Conservation (phyloP, 2,888 invertebrate genomes). For the Rhagonycha fulva region DNA sequence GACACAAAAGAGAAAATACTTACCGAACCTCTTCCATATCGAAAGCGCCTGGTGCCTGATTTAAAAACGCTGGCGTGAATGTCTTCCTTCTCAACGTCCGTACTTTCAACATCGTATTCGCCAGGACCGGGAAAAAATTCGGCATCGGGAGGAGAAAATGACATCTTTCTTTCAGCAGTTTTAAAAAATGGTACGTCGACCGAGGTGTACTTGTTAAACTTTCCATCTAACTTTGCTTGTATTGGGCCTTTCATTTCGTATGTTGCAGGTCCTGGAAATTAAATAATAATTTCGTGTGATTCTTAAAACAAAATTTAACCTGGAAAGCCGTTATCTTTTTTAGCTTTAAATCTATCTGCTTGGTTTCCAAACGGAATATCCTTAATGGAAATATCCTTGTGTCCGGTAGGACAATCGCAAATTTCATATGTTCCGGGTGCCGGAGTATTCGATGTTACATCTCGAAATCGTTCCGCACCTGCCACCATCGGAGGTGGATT, state of each 20-base stretch:
- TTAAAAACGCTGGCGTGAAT: slow-evolving; percentile 33
- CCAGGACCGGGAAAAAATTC: slow-evolving; percentile 38
- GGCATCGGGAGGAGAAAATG: slow-evolving; percentile 31
- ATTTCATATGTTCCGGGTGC: slow-evolving; percentile 39
- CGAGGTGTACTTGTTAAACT: slow-evolving; percentile 30
- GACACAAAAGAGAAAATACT: slow-evolving; percentile 1
- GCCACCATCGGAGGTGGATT: slow-evolving; percentile 40
- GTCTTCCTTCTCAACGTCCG: slow-evolving; percentile 8
- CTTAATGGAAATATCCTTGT: slow-evolving; percentile 33
- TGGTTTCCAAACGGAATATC: slow-evolving; percentile 28
- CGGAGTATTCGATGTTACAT: slow-evolving; percentile 29
- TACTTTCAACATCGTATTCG: slow-evolving; percentile 34
- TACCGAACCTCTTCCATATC: slow-evolving; percentile 16
- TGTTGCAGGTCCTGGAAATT: slow-evolving; percentile 31
- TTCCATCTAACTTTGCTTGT: slow-evolving; percentile 31
- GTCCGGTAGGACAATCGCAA: slow-evolving; percentile 2
- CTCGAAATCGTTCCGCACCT: slow-evolving; percentile 37
- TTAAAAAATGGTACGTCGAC: slow-evolving; percentile 38
- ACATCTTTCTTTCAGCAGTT: slow-evolving; percentile 35
- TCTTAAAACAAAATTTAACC: background rate
- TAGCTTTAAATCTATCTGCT: slow-evolving; percentile 18
- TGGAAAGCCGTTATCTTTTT: background rate
- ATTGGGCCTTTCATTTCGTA: slow-evolving; percentile 37
- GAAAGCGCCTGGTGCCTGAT: slow-evolving; percentile 35
- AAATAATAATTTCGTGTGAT: background rate